Evolutionary conservation across 2,113 vertebrate genomes (phyloP).

Genomic region (Elaphurus davidianus): DNA sequence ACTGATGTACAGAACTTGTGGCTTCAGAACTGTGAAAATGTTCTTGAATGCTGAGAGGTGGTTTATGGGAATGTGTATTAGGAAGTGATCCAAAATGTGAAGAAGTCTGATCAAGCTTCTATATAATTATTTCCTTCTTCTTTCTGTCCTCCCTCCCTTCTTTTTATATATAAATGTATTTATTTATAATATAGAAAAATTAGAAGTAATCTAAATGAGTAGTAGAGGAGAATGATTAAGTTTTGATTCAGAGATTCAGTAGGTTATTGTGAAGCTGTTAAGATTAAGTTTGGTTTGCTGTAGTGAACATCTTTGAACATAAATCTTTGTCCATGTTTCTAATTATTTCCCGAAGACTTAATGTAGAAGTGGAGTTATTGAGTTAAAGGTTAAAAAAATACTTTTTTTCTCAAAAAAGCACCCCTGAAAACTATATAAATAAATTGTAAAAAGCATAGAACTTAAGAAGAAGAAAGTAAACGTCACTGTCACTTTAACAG

Average conservation of each 20-base stretch:
- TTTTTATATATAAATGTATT: background rate
- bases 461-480: background rate
- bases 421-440: background rate
- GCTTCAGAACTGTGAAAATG: background rate
- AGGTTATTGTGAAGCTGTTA: background rate
- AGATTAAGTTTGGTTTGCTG: constrained; percentile 15
- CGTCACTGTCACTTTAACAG: background rate
- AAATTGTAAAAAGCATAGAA: background rate
- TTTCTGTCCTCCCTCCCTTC: background rate
- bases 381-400: background rate
- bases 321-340: background rate
- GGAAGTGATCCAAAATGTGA: background rate
- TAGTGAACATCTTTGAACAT: background rate
- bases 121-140: background rate
- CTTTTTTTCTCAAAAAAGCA: background rate
- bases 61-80: background rate
- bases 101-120: background rate
- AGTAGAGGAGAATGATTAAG: background rate
- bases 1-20: background rate
- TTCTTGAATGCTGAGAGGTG: background rate
- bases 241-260: background rate
- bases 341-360: background rate
- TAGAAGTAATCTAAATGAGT: background rate
- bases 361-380: background rate
- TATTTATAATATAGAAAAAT: background rate